Base-by-base conservation (phyloP, 2,797 vertebrate species). In the Pteropus rufus region DNA sequence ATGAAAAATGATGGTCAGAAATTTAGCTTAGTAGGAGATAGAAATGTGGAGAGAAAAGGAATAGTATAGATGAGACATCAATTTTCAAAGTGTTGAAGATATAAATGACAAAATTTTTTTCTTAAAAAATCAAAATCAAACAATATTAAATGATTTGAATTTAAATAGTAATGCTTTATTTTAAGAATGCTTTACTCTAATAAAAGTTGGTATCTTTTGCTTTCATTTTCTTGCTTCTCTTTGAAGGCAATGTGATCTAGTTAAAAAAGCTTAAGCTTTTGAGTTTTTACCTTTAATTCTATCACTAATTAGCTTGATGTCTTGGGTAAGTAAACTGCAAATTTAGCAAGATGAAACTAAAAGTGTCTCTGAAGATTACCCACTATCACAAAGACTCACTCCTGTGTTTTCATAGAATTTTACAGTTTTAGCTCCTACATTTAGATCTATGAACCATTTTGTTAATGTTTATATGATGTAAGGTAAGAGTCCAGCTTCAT, bases 201-300 rank as follows among this genome's bases (percentile, higher is more conserved):
- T 69, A 29, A 79, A 79, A 73, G 8, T 73, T 65, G 72, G 15
- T 58, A 34, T 29, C 24, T 79, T 95, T 82, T 73, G 3, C 10
- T 18, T 60, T 60, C 26, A 39, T 64, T 39, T 79, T 64, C 73
- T 44, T 23, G 1, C 15, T 80, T 67, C 34, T 49, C 11, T 69
- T 89, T 89, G 75, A 77, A 70, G 26, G 1, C 8, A 52, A 6
- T 86, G 11, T 70, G 1, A 2, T 87, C 46, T 58, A 24, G 18
- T 10, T 21, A 8, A 72, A 85, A 82, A 26, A 65, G 77, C 52
- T 85, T 85, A 75, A 64, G 7, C 24, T 67, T 92, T 73, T 5
- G 36, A 65, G 34, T 34, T 94, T 94, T 92, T 36, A 62, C 8
- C 41, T 91, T 87, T 79, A 95, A 72, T 69, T 93, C 18, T 88